Percentiles rank a stretch among this genome's conserved stretches.
phyloP scores from a whole-genome alignment of 2,888 invertebrate genomes.

The Chaetogeoica ovagalla region DNA sequence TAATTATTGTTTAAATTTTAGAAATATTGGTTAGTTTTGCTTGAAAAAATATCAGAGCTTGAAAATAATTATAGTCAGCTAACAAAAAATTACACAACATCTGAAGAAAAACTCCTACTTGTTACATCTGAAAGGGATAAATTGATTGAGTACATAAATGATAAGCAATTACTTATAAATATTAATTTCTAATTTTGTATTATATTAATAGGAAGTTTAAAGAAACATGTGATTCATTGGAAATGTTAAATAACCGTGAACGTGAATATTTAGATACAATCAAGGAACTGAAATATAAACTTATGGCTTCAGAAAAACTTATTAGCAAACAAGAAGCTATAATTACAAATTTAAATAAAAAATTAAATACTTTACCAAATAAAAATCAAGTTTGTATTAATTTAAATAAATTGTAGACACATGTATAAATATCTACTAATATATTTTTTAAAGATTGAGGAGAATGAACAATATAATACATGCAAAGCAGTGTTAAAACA shows the following conservation, averaged over 20 bases:
- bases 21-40: slow-evolving; percentile 31
- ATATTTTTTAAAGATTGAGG: background rate
- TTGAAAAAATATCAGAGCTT: slow-evolving; percentile 38
- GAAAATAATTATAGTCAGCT: slow-evolving; percentile 37
- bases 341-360: slow-evolving; percentile 27
- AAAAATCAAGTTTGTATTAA: slow-evolving; percentile 26
- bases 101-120: slow-evolving; percentile 25
- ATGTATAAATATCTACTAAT: background rate
- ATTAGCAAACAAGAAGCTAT: slow-evolving; percentile 28
- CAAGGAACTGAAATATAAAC: slow-evolving; percentile 17
- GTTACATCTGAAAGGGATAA: slow-evolving; percentile 37
- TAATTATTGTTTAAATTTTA: slow-evolving; percentile 2
- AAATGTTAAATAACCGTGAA: slow-evolving; percentile 27
- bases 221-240: slow-evolving; percentile 28
- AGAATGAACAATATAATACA: background rate
- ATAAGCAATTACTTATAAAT: background rate
- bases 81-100: slow-evolving; percentile 15
- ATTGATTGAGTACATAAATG: slow-evolving; percentile 31
- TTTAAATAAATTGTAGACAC: background rate
- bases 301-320: slow-evolving; percentile 24
- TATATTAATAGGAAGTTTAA: slow-evolving; percentile 36
- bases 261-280: slow-evolving; percentile 45
- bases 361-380: slow-evolving; percentile 1
- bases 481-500: background rate
- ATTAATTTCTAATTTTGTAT: background rate